A percentile compares a stretch with the other conserved stretches of the same genome.
Evolutionary conservation across 2,113 vertebrate species (phyloP).

Genomic region (Synodontis membranacea): DNA sequence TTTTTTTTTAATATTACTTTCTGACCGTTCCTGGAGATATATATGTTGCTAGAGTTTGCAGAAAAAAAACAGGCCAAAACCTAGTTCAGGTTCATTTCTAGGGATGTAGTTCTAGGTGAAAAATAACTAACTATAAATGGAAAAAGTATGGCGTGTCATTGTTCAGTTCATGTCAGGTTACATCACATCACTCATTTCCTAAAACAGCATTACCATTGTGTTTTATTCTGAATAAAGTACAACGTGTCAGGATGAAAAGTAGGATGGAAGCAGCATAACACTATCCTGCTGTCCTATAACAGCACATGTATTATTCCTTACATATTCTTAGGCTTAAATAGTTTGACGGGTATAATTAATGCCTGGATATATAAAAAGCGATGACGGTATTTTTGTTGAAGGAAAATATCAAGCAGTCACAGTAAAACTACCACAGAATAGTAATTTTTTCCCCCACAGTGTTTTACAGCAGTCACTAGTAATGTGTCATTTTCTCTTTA

Average conservation of each 20-base stretch:
- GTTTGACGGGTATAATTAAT: conserved; percentile 13
- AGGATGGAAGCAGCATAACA: background rate
- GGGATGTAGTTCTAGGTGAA: background rate
- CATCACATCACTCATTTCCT: background rate
- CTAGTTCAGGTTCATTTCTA: background rate
- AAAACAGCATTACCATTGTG: background rate
- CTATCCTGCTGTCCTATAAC: background rate
- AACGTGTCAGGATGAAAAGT: background rate
- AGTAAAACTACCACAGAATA: background rate
- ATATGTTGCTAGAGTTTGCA: background rate
- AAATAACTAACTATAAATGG: background rate
- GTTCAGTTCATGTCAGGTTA: background rate
- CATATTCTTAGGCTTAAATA: background rate
- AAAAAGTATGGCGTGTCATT: background rate
- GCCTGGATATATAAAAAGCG: background rate
- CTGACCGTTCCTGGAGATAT: background rate
- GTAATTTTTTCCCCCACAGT: background rate
- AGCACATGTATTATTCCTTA: background rate
- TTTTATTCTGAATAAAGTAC: background rate
- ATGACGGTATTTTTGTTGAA: background rate
- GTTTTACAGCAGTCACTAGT: background rate
- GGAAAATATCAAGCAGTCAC: background rate
- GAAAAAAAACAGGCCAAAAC: background rate
- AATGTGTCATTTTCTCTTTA: background rate
- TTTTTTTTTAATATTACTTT: background rate